Percentiles rank a stretch among this genome's conserved stretches.
Conservation (phyloP, 2,113 vertebrate genomes). For the Colaptes auratus region DNA sequence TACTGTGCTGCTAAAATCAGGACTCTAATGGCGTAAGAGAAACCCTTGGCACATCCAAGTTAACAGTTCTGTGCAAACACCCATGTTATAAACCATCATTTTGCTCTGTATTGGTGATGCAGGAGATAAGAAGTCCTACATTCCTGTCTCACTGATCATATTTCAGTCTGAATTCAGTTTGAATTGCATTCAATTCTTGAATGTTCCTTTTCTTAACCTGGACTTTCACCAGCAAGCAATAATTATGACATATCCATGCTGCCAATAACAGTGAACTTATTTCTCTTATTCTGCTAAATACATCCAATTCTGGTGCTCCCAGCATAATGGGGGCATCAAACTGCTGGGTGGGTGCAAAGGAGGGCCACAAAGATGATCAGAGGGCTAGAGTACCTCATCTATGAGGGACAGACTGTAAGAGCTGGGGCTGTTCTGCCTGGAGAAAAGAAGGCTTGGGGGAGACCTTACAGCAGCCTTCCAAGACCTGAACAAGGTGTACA, state of each 20-base stretch:
- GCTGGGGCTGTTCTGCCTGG: too few relatives aligned
- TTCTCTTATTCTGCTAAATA: background rate
- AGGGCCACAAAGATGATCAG: too few relatives aligned
- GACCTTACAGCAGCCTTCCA: too few relatives aligned
- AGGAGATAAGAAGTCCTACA: background rate
- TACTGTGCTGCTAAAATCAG: background rate
- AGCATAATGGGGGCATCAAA: too few relatives aligned
- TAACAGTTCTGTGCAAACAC: background rate
- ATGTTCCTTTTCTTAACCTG: background rate
- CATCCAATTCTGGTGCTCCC: background rate
- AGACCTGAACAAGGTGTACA: too few relatives aligned
- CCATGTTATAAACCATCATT: background rate
- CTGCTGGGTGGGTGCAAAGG: too few relatives aligned
- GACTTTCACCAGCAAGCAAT: background rate
- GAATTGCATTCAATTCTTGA: background rate
- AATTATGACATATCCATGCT: background rate
- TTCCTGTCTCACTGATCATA: background rate
- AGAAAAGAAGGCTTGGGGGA: too few relatives aligned
- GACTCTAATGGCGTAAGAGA: background rate
- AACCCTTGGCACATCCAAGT: background rate
- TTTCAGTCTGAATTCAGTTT: too few relatives aligned
- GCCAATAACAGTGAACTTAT: background rate
- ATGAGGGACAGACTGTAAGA: too few relatives aligned
- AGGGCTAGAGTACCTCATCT: too few relatives aligned
- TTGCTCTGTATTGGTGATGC: background rate